Evolutionary conservation across 2,797 vertebrate species (phyloP), one percentile per base, ranked within the genome.

Genomic region (Falco biarmicus): DNA sequence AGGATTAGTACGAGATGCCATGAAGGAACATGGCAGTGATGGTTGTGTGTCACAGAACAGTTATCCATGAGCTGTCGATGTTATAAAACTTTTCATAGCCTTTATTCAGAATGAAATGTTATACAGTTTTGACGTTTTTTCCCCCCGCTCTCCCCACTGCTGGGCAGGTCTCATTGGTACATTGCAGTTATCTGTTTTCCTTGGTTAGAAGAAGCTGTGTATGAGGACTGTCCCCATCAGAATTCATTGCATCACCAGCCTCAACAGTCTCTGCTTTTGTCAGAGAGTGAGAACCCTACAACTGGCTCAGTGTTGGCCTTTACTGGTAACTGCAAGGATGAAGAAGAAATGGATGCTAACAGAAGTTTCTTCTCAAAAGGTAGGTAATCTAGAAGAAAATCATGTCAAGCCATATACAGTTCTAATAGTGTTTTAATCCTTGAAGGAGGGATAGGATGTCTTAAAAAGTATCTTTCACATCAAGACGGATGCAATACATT

Each of bases 121-220:
- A 50, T 0, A 15, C 9, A n/a, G 8, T 66, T 86, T 22, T 95
- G 41, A 94, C 0, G 0, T 11, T 22, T 51, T 64, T 61, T 21
- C 2, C 2, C 34, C 14, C 1, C 4, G 1, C 5, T 89, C 15
- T 79, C 26, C 43, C 34, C 26, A 2, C 56, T 92, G 19, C 64
- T 74, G 87, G 77, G 51, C 97, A 99, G 99, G 97, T 98, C 99
- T 97, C 99, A 99, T 90, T 99, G 99, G 99, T 99, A 99, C 97
- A 98, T 99, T 84, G 99, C 99, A 83, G 98, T 99, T 48, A 99
- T 99, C 96, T 99, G 99, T 97, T 99, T 99, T 95, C 99, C 99
- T 31, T 99, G 99, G 91, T 82, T 99, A 97, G 98, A 98, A 87
- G 98, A 99, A 91, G 96, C 97, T 34, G 96, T 97, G 43, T 97